Conservation (phyloP, 1,140 invertebrate species). For the Hetaerina americana region DNA sequence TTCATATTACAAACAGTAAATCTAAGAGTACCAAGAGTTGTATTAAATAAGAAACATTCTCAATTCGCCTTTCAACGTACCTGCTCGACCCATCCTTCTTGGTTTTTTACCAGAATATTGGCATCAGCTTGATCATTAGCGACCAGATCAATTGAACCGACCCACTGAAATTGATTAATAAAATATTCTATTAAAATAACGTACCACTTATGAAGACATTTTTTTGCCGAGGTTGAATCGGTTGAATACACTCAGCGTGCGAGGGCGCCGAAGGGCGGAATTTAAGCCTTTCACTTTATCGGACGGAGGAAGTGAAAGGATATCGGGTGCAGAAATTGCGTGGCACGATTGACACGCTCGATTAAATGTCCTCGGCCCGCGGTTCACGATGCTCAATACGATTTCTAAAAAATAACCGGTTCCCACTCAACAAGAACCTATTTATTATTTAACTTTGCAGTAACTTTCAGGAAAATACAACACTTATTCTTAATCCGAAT, state of each 20-base stretch:
- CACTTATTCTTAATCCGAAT: too few species aligned
- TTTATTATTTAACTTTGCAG: neutral
- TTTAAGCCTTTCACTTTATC: neutral
- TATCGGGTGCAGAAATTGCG: neutral
- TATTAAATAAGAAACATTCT: neutral
- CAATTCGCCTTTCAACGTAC: slow-evolving; percentile 26
- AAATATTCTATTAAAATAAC: neutral
- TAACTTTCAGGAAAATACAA: too few species aligned
- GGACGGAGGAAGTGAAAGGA: neutral
- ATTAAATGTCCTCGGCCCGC: neutral
- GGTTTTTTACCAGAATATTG: slow-evolving; percentile 72
- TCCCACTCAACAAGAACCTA: neutral
- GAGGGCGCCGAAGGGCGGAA: neutral
- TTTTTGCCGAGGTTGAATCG: neutral
- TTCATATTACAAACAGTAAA: neutral
- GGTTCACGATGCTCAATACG: neutral
- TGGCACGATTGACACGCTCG: neutral
- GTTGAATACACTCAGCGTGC: neutral
- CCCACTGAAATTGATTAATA: slow-evolving; percentile 58
- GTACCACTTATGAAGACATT: too few species aligned
- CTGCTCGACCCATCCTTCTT: slow-evolving; percentile 65
- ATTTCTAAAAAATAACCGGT: neutral
- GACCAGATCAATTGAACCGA: slow-evolving; percentile 81
- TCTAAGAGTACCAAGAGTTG: neutral
- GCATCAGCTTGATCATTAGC: slow-evolving; percentile 81